Evolutionary conservation across 2,797 vertebrate genomes (phyloP).

Genomic region (Melopsittacus undulatus): DNA sequence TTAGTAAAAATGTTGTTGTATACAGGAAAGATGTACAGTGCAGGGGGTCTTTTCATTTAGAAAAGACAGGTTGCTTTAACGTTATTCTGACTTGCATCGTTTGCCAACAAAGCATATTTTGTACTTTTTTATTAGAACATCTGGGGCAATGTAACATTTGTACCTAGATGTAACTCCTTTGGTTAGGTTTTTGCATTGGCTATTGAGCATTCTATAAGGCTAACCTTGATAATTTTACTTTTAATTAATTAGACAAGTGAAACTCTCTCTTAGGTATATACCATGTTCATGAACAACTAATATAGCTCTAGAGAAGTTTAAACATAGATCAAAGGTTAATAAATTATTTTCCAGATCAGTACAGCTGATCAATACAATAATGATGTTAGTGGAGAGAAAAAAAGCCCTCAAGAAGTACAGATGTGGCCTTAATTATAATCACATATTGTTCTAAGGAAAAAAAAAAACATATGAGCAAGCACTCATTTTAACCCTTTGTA

Average conservation of each 20-base stretch:
- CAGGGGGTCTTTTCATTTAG: conserved; percentile 85
- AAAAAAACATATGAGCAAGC: neutral
- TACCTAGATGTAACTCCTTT: conserved; percentile 75
- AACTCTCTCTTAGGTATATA: conserved; percentile 55
- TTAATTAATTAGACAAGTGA: conserved; percentile 63
- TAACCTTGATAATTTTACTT: conserved; percentile 72
- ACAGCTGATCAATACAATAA: conserved; percentile 34
- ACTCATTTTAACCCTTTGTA: conserved; percentile 64
- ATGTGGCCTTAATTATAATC: conserved; percentile 80
- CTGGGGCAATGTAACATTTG: conserved; percentile 69
- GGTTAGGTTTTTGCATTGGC: conserved; percentile 74
- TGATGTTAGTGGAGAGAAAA: neutral
- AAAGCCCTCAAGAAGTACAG: conserved; percentile 60
- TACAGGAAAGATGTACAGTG: conserved; percentile 81
- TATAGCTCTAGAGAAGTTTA: conserved; percentile 58
- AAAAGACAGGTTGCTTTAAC: conserved; percentile 89
- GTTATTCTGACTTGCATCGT: conserved; percentile 82
- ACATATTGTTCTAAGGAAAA: conserved; percentile 49
- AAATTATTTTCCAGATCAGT: conserved; percentile 62
- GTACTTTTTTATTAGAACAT: conserved; percentile 78
- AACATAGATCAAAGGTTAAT: conserved; percentile 66
- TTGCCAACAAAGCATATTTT: conserved; percentile 81
- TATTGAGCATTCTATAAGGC: conserved; percentile 68
- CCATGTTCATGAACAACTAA: conserved; percentile 30
- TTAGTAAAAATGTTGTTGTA: conserved; percentile 93